Evolutionary conservation across 1,140 invertebrate species (phyloP), one percentile per base, ranked within the genome.

Genomic region (Stenopsyche tienmushanensis): DNA sequence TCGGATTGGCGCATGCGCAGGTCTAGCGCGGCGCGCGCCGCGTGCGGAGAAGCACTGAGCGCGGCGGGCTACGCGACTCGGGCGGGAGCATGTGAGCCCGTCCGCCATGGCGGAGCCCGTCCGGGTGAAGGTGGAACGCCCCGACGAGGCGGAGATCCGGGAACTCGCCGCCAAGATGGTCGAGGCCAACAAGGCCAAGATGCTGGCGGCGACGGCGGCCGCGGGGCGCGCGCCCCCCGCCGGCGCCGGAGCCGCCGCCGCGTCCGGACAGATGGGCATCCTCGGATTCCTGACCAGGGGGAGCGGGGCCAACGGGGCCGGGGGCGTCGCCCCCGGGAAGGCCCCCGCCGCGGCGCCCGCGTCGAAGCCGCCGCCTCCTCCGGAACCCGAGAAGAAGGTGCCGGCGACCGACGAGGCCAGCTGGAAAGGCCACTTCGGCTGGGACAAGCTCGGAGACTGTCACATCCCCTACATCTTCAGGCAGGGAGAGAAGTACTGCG

Each of bases 401-500:
- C 84, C 76, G 9, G 90, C 77, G 69, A 83, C 76, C 1, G 92
- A 94, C 75, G 89, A 91, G 66, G 88, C 91, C 49, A 93, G 90
- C 69, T 84, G 86, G 73, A 87, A 89, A 73, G 93, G 93, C 20
- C 85, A 89, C 72, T 97, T 96, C 78, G 93, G 92, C 24, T 97
- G 94, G 94, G 86, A 87, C 21, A 89, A 86, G 58, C 85, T 96
- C 49, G 93, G 91, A 44, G 90, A 90, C 71, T 86, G 86, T 64
- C 88, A 90, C 76, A 90, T 97, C 73, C 95, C 95, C 1, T 95
- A 90, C 72, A 91, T 98, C 58, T 87, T 90, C 71, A 84, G 94
- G 9, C 84, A 85, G 10, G 85, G 86, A 47, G 92, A 94, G 72
- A 92, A 92, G 74, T 96, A 92, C 76, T 92, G 93, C 75, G 89